Conservation (phyloP, 2,113 vertebrate genomes). For the Lynx canadensis region DNA sequence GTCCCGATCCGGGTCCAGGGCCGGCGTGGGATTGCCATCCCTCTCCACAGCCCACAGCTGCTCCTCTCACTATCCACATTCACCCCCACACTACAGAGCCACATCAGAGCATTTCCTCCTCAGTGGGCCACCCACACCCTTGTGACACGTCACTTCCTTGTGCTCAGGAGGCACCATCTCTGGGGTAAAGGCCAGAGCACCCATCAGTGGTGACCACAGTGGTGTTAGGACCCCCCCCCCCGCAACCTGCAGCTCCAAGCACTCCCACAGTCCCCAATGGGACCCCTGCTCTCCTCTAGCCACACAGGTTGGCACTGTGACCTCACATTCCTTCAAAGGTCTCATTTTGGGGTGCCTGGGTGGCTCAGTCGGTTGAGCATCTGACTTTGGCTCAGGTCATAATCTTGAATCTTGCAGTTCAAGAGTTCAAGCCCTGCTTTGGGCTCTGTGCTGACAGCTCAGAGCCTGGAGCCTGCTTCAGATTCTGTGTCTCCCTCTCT, state of each 20-base stretch:
- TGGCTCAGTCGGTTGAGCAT: no score
- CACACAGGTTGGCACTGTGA: neutral
- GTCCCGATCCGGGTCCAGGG: fast-evolving
- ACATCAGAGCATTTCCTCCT: neutral
- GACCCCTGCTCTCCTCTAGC: neutral
- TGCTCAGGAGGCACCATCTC: neutral
- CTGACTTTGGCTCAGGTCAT: no score
- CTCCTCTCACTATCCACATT: neutral
- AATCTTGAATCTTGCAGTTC: no score
- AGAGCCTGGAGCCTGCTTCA: no score
- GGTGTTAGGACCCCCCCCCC: no score
- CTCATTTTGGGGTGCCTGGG: neutral
- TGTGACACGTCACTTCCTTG: neutral
- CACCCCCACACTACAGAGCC: fast-evolving
- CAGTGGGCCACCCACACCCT: fast-evolving
- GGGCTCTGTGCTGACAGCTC: no score
- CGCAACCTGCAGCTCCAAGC: no score
- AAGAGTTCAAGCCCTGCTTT: no score
- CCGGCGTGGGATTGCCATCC: neutral
- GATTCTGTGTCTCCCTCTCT: no score
- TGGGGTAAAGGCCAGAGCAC: fast-evolving
- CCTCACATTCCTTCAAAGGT: neutral
- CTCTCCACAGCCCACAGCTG: neutral
- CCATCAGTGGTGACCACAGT: neutral
- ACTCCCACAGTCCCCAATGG: neutral